Percentiles rank a stretch among this genome's conserved stretches.
These are phyloP conservation scores for Apoda limacodes DNA, from an alignment of 2,888 invertebrate species.

Conservation along the genomic window DNA sequence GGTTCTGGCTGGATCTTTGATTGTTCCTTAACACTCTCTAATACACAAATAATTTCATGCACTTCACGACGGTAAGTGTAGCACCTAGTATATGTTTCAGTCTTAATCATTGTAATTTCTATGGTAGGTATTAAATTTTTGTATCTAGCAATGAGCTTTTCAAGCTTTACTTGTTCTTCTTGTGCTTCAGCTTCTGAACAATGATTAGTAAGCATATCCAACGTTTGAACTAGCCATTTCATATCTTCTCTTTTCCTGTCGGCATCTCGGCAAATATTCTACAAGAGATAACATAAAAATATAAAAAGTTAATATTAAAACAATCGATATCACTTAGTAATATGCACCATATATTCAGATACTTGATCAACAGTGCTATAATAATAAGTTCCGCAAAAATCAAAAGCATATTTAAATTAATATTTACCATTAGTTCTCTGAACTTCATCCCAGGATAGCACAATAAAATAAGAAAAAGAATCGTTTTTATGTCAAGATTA, in stretches of 20 bases:
- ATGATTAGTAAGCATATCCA: constrained; percentile 87
- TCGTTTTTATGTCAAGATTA: too few relatives aligned
- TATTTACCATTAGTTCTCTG: constrained; percentile 63
- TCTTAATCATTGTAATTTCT: constrained; percentile 92
- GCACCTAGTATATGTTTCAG: constrained; percentile 92
- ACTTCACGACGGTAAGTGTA: constrained; percentile 93
- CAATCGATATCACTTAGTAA: neutral
- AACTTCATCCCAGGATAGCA: constrained; percentile 45
- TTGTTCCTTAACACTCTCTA: constrained; percentile 82
- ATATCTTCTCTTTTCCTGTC: constrained; percentile 92
- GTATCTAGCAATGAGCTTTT: constrained; percentile 86
- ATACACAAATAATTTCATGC: constrained; percentile 82
- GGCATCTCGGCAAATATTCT: constrained; percentile 92
- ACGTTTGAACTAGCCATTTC: constrained; percentile 93
- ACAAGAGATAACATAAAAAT: constrained; percentile 26
- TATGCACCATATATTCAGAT: neutral
- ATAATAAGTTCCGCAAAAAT: neutral
- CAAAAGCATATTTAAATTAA: constrained; percentile 1
- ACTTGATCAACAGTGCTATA: too few relatives aligned
- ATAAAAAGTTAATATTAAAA: constrained; percentile 2
- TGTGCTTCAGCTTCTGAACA: constrained; percentile 84
- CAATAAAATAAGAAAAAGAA: too few relatives aligned
- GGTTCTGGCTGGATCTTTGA: constrained; percentile 74
- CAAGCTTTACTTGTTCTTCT: constrained; percentile 84
- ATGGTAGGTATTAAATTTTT: constrained; percentile 92